A percentile compares a stretch with the other conserved stretches of the same genome.
phyloP scores from a whole-genome alignment of 2,888 invertebrate species.

The Leuctra nigra region DNA sequence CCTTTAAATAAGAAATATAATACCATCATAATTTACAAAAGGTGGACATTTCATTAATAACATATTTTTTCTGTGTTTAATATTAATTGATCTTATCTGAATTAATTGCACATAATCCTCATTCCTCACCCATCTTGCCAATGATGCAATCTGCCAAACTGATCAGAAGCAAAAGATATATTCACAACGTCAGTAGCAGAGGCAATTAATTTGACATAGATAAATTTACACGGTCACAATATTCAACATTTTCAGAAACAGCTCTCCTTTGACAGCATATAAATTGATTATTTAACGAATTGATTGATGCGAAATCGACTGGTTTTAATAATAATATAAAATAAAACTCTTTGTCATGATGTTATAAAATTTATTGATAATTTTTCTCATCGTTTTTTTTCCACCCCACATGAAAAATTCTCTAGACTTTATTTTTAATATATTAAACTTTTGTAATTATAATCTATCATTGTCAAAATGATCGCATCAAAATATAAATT shows the following conservation, averaged over 20 bases:
- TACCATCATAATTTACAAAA: too few species aligned
- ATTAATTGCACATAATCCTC: too few species aligned
- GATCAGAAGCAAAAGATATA: too few species aligned
- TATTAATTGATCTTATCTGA: too few species aligned
- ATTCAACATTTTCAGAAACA: neutral
- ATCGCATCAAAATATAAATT: neutral
- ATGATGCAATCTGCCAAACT: too few species aligned
- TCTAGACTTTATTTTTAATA: neutral
- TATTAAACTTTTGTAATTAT: neutral
- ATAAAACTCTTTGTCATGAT: neutral
- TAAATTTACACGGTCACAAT: neutral
- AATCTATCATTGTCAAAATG: neutral
- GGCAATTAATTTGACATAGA: neutral
- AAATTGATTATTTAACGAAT: conserved; percentile 2
- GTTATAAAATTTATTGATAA: neutral
- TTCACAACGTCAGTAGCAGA: too few species aligned
- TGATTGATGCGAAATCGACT: conserved; percentile 5
- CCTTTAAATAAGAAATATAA: too few species aligned
- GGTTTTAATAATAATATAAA: neutral
- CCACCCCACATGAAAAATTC: neutral
- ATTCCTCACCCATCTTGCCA: too few species aligned
- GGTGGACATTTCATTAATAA: too few species aligned
- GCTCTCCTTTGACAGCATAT: neutral
- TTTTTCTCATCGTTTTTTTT: too few species aligned
- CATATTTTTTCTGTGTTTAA: too few species aligned